Evolutionary conservation across 2,113 vertebrate genomes (phyloP), one percentile per base, ranked within the genome.

Genomic region (Hypocryptadius cinnamomeus): DNA sequence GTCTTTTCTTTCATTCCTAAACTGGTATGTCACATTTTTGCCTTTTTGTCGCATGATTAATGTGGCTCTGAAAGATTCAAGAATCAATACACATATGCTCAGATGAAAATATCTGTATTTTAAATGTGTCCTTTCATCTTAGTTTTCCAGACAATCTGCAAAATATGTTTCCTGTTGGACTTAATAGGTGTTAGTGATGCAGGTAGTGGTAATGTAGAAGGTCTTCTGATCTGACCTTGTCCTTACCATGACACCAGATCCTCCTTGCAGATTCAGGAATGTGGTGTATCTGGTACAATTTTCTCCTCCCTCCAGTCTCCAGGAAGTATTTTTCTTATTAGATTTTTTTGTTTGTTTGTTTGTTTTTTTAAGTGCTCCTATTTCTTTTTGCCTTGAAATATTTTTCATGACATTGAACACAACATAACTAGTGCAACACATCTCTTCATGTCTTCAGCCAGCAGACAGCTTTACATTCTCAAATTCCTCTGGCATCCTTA

Each of bases 21-120:
- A 77, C 31, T 50, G 70, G 37, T 25, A 40, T 65, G 40, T 44
- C 60, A 51, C 44, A 31, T 61, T 89, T 93, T 90, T 87, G 69
- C 64, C 40, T 94, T 94, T 96, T 96, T 95, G 87, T 16, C 25
- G 19, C 82, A 78, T 95, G 87, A 97, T 95, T 91, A 94, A 97
- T 90, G 76, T 85, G 79, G 65, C 45, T 95, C 64, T 87, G 77
- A 96, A 95, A 95, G 64, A 47, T 74, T 83, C 42, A 85, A 61
- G 45, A 95, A 95, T 95, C 96, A 94, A 96, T 93, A 93, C 93
- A 79, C 40, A 50, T 74, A 61, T 51, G 77, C 60, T 79, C 63
- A 93, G 85, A 56, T 73, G 66, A 45, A 94, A 35, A 65, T 19
- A 87, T 59, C 89, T 91, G 54, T 79, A 80, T 95, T 91, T 96